Conservation (phyloP, 2,797 vertebrate genomes). For the Melanotaenia nigrans region DNA sequence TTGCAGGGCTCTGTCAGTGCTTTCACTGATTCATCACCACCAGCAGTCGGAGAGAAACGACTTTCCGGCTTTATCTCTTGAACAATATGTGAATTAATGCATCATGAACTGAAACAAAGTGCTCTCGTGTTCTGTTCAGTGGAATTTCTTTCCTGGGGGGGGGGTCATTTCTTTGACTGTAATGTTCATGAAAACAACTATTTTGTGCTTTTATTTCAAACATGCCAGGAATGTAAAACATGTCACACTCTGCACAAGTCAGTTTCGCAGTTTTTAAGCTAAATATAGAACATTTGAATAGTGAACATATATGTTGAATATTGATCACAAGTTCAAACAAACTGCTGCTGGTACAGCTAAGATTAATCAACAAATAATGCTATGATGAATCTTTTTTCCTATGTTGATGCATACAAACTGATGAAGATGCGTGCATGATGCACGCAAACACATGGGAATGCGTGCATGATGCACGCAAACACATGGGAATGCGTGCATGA, state of each 20-base stretch:
- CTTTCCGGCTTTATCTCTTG: conserved; percentile 18
- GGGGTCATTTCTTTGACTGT: conserved; percentile 5
- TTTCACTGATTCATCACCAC: conserved; percentile 72
- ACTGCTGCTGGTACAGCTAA: too few relatives aligned
- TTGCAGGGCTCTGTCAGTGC: conserved; percentile 58
- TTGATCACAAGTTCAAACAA: too few relatives aligned
- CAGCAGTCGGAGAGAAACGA: conserved; percentile 33
- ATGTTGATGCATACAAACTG: background rate
- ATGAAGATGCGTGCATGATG: too few relatives aligned
- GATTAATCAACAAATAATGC: background rate
- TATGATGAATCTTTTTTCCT: background rate
- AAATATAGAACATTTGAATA: too few relatives aligned
- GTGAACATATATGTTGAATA: too few relatives aligned
- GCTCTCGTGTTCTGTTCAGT: background rate
- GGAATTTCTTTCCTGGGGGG: conserved; percentile 7
- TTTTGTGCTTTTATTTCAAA: conserved; percentile 7
- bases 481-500: too few relatives aligned
- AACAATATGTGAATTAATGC: conserved; percentile 18
- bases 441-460: too few relatives aligned
- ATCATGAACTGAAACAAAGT: background rate
- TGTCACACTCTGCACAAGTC: background rate
- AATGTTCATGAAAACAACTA: background rate
- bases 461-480: too few relatives aligned
- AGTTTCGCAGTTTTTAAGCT: too few relatives aligned
- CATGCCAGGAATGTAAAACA: background rate